Conservation (phyloP, 2,888 invertebrate genomes). For the Hypena proboscidalis region DNA sequence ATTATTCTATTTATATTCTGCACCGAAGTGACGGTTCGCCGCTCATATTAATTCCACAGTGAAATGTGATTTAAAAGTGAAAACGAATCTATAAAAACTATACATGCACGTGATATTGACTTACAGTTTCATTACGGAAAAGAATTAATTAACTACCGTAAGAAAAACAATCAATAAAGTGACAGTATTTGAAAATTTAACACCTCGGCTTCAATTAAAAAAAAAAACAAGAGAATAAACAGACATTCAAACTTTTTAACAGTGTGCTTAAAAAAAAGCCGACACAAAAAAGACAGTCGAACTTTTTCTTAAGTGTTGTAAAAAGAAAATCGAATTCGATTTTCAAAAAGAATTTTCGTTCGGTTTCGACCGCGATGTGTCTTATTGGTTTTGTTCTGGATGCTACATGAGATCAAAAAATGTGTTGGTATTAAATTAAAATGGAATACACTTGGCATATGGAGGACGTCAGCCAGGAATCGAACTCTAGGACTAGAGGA, state of each 20-base stretch:
- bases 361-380: slow-evolving; percentile 50
- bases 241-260: no score
- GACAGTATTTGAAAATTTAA: no score
- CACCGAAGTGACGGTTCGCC: slow-evolving; percentile 47
- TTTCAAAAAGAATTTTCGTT: slow-evolving; percentile 10
- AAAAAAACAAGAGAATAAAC: neutral
- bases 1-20: slow-evolving; percentile 30
- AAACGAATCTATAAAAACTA: slow-evolving; percentile 35
- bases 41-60: slow-evolving; percentile 53
- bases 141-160: neutral
- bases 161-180: no score
- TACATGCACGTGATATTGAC: slow-evolving; percentile 21
- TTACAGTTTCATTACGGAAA: slow-evolving; percentile 24
- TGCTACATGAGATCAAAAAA: slow-evolving; percentile 48
- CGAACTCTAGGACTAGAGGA: slow-evolving; percentile 52
- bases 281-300: slow-evolving; percentile 5
- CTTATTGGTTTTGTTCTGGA: slow-evolving; percentile 50
- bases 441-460: slow-evolving; percentile 83
- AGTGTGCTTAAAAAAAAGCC: neutral
- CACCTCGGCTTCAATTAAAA: no score
- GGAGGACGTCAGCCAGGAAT: slow-evolving; percentile 68
- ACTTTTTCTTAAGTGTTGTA: slow-evolving; percentile 5
- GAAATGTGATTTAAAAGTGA: slow-evolving; percentile 51
- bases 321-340: neutral
- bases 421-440: slow-evolving; percentile 47